Conservation (phyloP, 2,888 invertebrate genomes). For the Caenorhabditis sp. region DNA sequence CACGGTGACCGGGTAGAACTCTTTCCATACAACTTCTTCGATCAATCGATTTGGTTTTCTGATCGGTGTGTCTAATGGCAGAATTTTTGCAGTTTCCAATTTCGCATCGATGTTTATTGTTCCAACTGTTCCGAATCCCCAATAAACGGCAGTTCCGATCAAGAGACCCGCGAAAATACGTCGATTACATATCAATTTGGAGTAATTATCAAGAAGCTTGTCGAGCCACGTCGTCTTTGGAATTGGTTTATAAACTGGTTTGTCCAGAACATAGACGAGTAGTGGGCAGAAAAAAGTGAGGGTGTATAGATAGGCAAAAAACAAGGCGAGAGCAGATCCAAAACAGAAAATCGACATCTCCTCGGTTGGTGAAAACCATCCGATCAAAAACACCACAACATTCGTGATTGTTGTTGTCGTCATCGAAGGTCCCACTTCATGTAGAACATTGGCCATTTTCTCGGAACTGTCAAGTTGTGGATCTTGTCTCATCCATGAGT, state of each 20-base stretch:
- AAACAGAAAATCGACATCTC: slow-evolving; percentile 69
- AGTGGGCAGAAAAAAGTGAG: slow-evolving; percentile 61
- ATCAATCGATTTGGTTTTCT: slow-evolving; percentile 63
- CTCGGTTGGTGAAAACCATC: slow-evolving; percentile 66
- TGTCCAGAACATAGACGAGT: slow-evolving; percentile 31
- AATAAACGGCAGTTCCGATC: slow-evolving; percentile 27
- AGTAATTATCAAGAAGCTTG: slow-evolving; percentile 15
- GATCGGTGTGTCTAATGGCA: slow-evolving; percentile 63
- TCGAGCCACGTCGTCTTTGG: slow-evolving; percentile 15
- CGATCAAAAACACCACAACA: slow-evolving; percentile 67
- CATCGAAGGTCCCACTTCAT: slow-evolving; percentile 67
- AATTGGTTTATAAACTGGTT: slow-evolving; percentile 9
- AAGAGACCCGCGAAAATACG: slow-evolving; percentile 21
- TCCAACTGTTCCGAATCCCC: slow-evolving; percentile 56
- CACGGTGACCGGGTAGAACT: slow-evolving; percentile 69
- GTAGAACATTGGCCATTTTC: slow-evolving; percentile 35
- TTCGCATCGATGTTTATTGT: slow-evolving; percentile 53
- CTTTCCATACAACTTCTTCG: slow-evolving; percentile 62
- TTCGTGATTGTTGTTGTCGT: slow-evolving; percentile 70
- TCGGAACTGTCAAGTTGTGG: slow-evolving; percentile 20
- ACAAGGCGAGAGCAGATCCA: slow-evolving; percentile 66
- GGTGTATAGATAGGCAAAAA: slow-evolving; percentile 67
- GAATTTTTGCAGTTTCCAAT: slow-evolving; percentile 66
- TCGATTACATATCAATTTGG: slow-evolving; percentile 26
- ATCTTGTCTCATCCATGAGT: slow-evolving; percentile 56